Percentiles rank a stretch among this genome's conserved stretches.
These are phyloP conservation scores for Psophia crepitans DNA, from an alignment of 2,113 vertebrate species.

Conservation along the genomic window DNA sequence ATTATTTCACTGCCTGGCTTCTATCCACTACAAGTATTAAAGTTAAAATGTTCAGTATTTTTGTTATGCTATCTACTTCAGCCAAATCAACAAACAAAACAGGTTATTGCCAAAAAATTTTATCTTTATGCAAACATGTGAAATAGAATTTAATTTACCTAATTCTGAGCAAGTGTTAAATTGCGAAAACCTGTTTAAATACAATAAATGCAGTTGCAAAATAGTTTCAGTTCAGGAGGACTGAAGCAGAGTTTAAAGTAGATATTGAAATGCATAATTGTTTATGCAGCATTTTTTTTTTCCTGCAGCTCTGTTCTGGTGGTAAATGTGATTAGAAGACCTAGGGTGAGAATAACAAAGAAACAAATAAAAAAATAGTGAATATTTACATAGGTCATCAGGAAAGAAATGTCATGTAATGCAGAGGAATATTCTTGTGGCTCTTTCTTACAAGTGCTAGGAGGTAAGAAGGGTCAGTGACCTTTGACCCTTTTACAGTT, in stretches of 20 bases:
- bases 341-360: not conserved
- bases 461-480: not conserved
- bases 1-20: not conserved
- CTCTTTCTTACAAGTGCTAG: not conserved
- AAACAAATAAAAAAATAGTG: not conserved
- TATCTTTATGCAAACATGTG: not conserved
- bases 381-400: not conserved
- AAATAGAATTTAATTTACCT: conserved; percentile 25
- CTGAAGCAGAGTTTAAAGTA: not conserved
- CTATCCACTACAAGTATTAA: not conserved
- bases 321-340: not conserved
- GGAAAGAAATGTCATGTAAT: not conserved
- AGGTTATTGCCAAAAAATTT: not conserved
- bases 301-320: not conserved
- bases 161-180: not conserved
- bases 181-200: not conserved
- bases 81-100: not conserved
- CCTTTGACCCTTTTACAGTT: not conserved
- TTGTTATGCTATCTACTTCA: not conserved
- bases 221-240: not conserved
- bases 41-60: not conserved
- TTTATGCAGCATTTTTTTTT: not conserved
- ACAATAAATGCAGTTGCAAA: not conserved
- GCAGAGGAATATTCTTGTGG: not conserved
- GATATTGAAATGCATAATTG: not conserved